Evolutionary conservation across 2,888 invertebrate genomes (phyloP).

Genomic region (Brenthis hecate): DNA sequence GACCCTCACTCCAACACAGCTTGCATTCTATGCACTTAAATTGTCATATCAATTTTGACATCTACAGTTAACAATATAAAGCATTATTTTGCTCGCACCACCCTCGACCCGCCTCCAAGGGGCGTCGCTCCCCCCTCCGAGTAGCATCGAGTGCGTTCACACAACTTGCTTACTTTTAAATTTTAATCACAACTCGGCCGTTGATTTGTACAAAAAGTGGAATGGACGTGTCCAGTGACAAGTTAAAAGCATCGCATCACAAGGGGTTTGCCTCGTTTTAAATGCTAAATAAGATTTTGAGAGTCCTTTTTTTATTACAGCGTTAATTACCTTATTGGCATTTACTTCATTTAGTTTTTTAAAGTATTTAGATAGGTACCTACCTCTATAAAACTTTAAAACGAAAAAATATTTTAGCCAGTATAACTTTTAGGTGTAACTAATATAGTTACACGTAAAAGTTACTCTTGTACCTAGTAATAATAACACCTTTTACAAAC

Average conservation of each 20-base stretch:
- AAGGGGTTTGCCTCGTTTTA: conserved; percentile 30
- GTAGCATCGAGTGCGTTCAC: conserved; percentile 53
- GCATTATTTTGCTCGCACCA: conserved; percentile 46
- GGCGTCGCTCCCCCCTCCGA: conserved; percentile 74
- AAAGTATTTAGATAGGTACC: too few relatives aligned
- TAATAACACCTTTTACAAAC: too few relatives aligned
- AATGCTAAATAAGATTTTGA: conserved; percentile 21
- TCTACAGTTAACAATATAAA: conserved; percentile 39
- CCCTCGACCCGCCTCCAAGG: conserved; percentile 73
- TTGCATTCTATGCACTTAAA: conserved; percentile 68
- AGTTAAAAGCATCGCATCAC: conserved; percentile 48
- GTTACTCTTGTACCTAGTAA: too few relatives aligned
- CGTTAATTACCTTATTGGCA: not conserved
- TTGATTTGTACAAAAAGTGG: conserved; percentile 73
- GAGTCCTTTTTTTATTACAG: not conserved
- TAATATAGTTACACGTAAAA: too few relatives aligned
- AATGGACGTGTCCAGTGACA: conserved; percentile 60
- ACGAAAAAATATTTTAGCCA: too few relatives aligned
- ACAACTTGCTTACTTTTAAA: conserved; percentile 73
- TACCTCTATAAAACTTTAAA: too few relatives aligned
- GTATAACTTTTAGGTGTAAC: too few relatives aligned
- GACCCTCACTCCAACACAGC: conserved; percentile 64
- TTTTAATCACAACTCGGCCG: conserved; percentile 74
- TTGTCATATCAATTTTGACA: conserved; percentile 37
- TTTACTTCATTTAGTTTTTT: conserved; percentile 34